phyloP scores from a whole-genome alignment of 2,113 vertebrate genomes.

The Tauraco erythrolophus region DNA sequence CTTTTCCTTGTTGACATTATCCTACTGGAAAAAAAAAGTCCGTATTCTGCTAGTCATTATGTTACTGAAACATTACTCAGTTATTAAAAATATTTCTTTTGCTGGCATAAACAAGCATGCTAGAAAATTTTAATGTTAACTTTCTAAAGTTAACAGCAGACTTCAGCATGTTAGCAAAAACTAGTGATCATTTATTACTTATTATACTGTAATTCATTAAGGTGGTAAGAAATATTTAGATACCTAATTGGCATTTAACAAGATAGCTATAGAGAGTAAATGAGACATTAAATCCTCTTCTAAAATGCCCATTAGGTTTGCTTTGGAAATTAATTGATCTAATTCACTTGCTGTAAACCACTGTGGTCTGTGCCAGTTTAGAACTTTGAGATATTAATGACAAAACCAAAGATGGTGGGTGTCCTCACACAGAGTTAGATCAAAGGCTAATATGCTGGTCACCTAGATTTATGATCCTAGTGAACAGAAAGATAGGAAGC shows the following conservation, averaged over 20 bases:
- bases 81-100: background rate
- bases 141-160: slow-evolving; percentile 46
- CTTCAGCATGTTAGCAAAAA: slow-evolving; percentile 55
- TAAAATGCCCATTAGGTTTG: slow-evolving; percentile 82
- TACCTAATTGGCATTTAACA: slow-evolving; percentile 87
- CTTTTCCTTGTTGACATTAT: background rate
- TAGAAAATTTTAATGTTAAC: background rate
- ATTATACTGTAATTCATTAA: slow-evolving; percentile 81
- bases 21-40: background rate
- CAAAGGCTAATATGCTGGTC: background rate
- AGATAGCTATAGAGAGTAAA: slow-evolving; percentile 81
- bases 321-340: slow-evolving; percentile 83
- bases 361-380: slow-evolving; percentile 56
- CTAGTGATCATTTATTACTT: slow-evolving; percentile 76
- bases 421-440: background rate
- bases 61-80: background rate
- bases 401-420: background rate
- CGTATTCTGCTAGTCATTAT: background rate
- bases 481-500: background rate
- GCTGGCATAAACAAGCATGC: background rate
- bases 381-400: slow-evolving; percentile 49
- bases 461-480: background rate
- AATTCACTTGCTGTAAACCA: slow-evolving; percentile 78
- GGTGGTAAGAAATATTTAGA: slow-evolving; percentile 83
- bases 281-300: slow-evolving; percentile 85